These are phyloP conservation scores for Ernsta delagoae DNA, from an alignment of 2,888 invertebrate genomes.

Conservation along the genomic window DNA sequence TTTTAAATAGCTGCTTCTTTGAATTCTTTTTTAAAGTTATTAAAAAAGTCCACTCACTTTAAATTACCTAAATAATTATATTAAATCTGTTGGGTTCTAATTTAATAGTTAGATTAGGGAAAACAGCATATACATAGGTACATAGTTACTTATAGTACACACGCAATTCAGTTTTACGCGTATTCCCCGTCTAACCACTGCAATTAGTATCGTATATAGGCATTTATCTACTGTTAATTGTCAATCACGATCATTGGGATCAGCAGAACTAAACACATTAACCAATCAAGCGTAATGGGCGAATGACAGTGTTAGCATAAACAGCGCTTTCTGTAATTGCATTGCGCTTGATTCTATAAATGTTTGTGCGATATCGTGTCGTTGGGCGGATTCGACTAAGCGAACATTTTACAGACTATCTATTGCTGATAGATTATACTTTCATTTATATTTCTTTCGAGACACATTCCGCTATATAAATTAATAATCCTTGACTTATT, in stretches of 20 bases:
- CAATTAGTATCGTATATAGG: conserved; percentile 5
- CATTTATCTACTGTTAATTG: conserved; percentile 15
- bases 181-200: background rate
- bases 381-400: conserved; percentile 67
- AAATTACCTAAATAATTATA: too few species aligned
- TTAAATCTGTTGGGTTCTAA: too few species aligned
- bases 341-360: conserved; percentile 71
- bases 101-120: too few species aligned
- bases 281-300: conserved; percentile 23
- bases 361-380: conserved; percentile 54
- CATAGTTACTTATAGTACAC: too few species aligned
- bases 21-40: too few species aligned
- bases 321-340: conserved; percentile 61
- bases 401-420: conserved; percentile 17
- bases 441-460: too few species aligned
- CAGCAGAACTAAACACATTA: conserved; percentile 20
- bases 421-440: background rate
- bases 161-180: background rate
- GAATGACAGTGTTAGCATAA: conserved; percentile 51
- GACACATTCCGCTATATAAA: too few species aligned
- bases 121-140: too few species aligned
- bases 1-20: too few species aligned
- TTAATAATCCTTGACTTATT: too few species aligned
- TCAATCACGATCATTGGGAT: conserved; percentile 32
- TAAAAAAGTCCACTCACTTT: too few species aligned